These are phyloP conservation scores for Leptocoma aspasia DNA, from an alignment of 2,113 vertebrate species.

Conservation along the genomic window DNA sequence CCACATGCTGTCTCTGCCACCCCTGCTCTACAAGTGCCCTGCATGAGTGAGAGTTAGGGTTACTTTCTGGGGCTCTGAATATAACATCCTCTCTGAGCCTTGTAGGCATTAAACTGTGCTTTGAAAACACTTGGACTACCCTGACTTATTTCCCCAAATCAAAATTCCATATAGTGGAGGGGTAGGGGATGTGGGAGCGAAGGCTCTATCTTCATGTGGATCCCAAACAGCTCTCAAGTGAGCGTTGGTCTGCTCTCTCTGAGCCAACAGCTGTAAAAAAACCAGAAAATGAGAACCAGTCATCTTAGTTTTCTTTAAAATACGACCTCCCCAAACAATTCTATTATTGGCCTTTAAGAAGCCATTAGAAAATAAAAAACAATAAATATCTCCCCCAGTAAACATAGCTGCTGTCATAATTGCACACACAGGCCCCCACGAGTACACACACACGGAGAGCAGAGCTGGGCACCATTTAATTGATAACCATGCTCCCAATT, in stretches of 20 bases:
- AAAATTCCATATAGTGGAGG: not conserved
- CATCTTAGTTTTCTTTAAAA: not conserved
- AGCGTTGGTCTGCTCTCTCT: not conserved
- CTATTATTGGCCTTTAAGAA: not conserved
- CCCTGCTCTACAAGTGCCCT: not conserved
- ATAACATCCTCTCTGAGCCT: not conserved
- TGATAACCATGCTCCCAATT: not conserved
- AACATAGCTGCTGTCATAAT: not conserved
- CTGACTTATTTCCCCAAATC: not conserved
- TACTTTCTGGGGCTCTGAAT: not conserved
- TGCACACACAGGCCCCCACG: not conserved
- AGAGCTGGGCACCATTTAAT: not conserved
- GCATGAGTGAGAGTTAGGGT: rapidly evolving
- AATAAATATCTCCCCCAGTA: not conserved
- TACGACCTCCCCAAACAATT: not conserved
- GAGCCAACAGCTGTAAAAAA: not conserved
- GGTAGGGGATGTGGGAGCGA: not conserved
- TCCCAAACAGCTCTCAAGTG: not conserved
- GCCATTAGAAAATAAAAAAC: not conserved
- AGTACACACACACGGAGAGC: not conserved
- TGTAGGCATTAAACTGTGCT: not conserved
- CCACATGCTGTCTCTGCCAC: not conserved
- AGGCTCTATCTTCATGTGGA: not conserved
- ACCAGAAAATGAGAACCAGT: not conserved
- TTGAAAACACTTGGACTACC: not conserved